A percentile compares a stretch with the other conserved stretches of the same genome.
Evolutionary conservation across 2,113 vertebrate species (phyloP).

Genomic region (Panurus biarmicus): DNA sequence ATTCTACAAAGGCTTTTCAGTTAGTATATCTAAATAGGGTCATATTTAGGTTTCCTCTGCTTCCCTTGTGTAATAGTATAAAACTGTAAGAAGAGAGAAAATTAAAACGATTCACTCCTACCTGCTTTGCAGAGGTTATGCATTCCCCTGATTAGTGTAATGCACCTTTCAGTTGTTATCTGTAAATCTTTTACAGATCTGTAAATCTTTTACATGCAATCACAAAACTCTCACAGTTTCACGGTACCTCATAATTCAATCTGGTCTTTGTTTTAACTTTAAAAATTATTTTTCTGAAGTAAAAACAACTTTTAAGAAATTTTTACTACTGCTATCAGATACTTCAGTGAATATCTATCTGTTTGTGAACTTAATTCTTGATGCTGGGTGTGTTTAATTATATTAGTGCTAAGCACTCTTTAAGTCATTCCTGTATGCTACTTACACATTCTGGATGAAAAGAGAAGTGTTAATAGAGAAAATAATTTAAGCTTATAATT

Average conservation of each 20-base stretch:
- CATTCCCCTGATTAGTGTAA: conserved; percentile 45
- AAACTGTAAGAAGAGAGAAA: conserved; percentile 30
- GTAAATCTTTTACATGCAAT: conserved; percentile 33
- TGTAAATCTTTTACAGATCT: conserved; percentile 22
- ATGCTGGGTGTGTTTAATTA: conserved; percentile 37
- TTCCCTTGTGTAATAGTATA: conserved; percentile 16
- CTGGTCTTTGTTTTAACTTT: background rate
- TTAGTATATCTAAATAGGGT: conserved; percentile 89
- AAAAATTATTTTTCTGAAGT: background rate
- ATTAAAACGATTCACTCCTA: conserved; percentile 51
- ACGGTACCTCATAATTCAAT: conserved; percentile 8
- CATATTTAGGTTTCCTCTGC: conserved; percentile 76
- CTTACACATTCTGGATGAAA: conserved; percentile 10
- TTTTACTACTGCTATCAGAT: background rate
- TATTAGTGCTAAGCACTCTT: conserved; percentile 52
- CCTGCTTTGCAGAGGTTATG: conserved; percentile 53
- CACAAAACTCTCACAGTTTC: conserved; percentile 2
- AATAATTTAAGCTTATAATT: conserved; percentile 60
- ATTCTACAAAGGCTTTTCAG: conserved; percentile 78
- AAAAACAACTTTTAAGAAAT: background rate
- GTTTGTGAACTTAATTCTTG: conserved; percentile 28
- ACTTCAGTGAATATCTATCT: conserved; percentile 27
- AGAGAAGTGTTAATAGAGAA: conserved; percentile 49
- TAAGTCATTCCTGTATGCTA: conserved; percentile 58
- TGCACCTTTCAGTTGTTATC: conserved; percentile 47